Percentiles rank a stretch among this genome's conserved stretches.
These are phyloP conservation scores for Pomatostomus ruficeps DNA, from an alignment of 2,113 vertebrate genomes.

Conservation along the genomic window DNA sequence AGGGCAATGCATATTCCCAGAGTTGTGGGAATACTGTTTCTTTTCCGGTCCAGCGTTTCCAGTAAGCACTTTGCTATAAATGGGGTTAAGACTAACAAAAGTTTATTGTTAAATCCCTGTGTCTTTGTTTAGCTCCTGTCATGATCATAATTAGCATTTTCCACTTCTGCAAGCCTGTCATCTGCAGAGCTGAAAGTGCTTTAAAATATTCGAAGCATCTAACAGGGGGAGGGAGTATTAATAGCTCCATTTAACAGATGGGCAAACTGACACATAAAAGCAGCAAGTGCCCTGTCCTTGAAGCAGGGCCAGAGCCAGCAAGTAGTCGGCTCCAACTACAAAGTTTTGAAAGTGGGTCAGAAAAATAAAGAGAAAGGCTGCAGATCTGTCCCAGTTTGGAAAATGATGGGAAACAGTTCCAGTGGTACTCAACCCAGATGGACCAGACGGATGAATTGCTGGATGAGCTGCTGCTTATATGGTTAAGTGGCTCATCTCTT, in stretches of 20 bases:
- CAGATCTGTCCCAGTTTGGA: neutral
- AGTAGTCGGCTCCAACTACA: neutral
- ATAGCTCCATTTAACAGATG: slow-evolving; percentile 46
- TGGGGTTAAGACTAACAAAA: neutral
- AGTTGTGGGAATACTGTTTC: slow-evolving; percentile 15
- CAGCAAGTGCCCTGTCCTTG: slow-evolving; percentile 44
- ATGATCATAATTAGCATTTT: slow-evolving; percentile 36
- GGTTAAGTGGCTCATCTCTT: slow-evolving; percentile 8
- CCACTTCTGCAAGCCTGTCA: slow-evolving; percentile 31
- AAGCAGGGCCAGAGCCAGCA: slow-evolving; percentile 18
- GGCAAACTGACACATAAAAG: slow-evolving; percentile 26
- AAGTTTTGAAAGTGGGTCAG: slow-evolving; percentile 18
- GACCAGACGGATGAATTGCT: neutral
- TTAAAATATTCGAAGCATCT: slow-evolving; percentile 39
- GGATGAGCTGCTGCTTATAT: neutral
- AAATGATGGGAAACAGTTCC: neutral
- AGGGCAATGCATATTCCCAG: neutral
- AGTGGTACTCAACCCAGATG: neutral
- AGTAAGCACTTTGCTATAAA: neutral
- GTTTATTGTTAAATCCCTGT: neutral
- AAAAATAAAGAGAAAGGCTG: neutral
- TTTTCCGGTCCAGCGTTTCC: slow-evolving; percentile 31
- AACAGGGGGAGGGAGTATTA: neutral
- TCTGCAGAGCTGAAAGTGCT: slow-evolving; percentile 23
- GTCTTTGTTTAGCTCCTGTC: slow-evolving; percentile 24